Evolutionary conservation across 1,140 invertebrate genomes (phyloP).

Genomic region (Mizuhopecten yessoensis): DNA sequence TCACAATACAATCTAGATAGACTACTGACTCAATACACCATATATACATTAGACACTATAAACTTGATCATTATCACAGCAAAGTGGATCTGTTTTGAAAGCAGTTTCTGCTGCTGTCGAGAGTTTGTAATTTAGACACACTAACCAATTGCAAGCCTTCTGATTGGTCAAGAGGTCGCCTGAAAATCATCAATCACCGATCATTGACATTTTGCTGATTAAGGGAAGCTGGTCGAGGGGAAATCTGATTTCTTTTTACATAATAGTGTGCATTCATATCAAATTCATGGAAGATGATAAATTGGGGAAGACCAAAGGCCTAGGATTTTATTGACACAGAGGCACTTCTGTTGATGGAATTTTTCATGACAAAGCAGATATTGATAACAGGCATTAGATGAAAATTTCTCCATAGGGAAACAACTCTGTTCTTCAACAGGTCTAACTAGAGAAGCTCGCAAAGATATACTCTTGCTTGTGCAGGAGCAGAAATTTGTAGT

Average conservation of each 20-base stretch:
- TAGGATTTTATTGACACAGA: not conserved
- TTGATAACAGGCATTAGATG: not conserved
- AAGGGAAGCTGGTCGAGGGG: not conserved
- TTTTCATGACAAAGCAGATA: not conserved
- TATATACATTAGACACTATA: no score
- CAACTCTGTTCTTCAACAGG: not conserved
- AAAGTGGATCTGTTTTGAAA: slow-evolving; percentile 13
- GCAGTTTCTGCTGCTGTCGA: not conserved
- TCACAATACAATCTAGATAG: not conserved
- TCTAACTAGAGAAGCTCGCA: no score
- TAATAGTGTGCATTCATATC: not conserved
- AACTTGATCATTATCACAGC: not conserved
- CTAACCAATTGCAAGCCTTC: not conserved
- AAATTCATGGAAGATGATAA: not conserved
- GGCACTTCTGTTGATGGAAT: not conserved
- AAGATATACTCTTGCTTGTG: no score
- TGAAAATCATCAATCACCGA: not conserved
- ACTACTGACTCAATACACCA: no score
- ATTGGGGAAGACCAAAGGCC: not conserved
- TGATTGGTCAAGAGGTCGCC: not conserved
- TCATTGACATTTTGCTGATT: not conserved
- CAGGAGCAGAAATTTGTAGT: no score
- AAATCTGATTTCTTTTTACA: not conserved
- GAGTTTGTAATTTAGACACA: not conserved
- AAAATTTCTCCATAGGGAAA: not conserved